phyloP scores from a whole-genome alignment of 1,140 invertebrate genomes.

The Heliconius melpomene region DNA sequence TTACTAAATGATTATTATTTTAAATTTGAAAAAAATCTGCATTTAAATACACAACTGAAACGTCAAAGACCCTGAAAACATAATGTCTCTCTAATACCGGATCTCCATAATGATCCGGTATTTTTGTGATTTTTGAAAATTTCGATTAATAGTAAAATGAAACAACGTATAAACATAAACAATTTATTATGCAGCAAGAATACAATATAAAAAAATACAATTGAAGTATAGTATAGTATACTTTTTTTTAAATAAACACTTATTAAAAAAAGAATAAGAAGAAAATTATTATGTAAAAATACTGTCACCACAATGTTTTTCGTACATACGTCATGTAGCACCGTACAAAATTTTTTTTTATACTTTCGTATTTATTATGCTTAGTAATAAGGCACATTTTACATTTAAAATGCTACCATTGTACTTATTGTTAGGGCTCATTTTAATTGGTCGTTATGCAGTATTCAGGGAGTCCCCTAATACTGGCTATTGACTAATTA shows the following conservation, averaged over 20 bases:
- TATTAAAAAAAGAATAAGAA: not conserved
- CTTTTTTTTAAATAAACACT: not conserved
- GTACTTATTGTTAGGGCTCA: constrained; percentile 5
- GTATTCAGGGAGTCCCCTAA: no score
- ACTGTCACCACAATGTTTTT: not conserved
- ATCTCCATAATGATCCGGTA: no score
- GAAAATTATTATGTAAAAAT: not conserved
- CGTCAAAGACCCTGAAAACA: no score
- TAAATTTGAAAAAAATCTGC: no score
- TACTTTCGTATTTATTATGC: constrained; percentile 7
- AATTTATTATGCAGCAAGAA: constrained; percentile 23
- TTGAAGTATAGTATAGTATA: not conserved
- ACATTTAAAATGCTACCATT: constrained; percentile 12
- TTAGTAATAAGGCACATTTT: constrained; percentile 18
- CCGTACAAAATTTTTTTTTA: not conserved
- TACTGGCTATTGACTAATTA: no score
- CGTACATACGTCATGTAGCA: not conserved
- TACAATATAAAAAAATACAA: not conserved
- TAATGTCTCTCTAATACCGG: no score
- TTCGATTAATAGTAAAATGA: no score
- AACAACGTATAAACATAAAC: constrained; percentile 4
- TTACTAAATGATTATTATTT: no score
- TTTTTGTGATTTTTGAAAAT: no score
- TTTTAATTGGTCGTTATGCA: no score
- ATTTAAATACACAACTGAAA: no score